A percentile compares a stretch with the other conserved stretches of the same genome.
These are phyloP conservation scores for Perognathus longimembris DNA, from an alignment of 2,113 vertebrate genomes.

Conservation along the genomic window DNA sequence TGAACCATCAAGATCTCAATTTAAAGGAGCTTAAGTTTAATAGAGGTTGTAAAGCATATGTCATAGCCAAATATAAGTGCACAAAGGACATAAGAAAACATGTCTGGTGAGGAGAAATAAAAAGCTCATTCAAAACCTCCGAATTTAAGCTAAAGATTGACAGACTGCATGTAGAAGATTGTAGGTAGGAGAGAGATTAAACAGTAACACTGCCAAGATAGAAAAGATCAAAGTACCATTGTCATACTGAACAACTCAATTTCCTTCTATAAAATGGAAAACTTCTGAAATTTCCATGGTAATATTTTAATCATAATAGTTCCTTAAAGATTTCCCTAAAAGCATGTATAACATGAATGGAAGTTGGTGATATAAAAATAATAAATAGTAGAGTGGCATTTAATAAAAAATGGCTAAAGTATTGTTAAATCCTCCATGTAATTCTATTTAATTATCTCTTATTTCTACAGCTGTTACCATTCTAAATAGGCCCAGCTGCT, in stretches of 20 bases:
- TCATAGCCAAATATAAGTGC: not conserved
- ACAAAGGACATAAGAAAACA: conserved; percentile 28
- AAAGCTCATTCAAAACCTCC: conserved; percentile 22
- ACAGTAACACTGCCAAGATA: conserved; percentile 27
- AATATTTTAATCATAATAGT: conserved; percentile 28
- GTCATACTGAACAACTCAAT: conserved; percentile 13
- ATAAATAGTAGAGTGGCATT: conserved; percentile 16
- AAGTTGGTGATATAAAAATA: not conserved
- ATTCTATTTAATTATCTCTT: conserved; percentile 6
- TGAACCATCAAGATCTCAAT: not conserved
- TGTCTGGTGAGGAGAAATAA: conserved; percentile 2
- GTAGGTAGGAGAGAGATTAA: not conserved
- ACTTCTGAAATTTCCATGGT: conserved; percentile 1
- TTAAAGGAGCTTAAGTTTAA: conserved; percentile 37
- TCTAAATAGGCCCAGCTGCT: not conserved
- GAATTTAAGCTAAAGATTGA: conserved; percentile 4
- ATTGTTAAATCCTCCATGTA: not conserved
- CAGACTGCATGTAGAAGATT: not conserved
- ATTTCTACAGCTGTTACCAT: conserved; percentile 37
- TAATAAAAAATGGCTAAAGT: conserved; percentile 4
- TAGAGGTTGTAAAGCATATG: conserved; percentile 8
- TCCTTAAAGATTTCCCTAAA: conserved; percentile 33
- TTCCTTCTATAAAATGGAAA: conserved; percentile 34
- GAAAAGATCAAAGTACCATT: conserved; percentile 34
- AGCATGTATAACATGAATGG: not conserved